phyloP scores from a whole-genome alignment of 2,113 vertebrate genomes.

The Pandion haliaetus region DNA sequence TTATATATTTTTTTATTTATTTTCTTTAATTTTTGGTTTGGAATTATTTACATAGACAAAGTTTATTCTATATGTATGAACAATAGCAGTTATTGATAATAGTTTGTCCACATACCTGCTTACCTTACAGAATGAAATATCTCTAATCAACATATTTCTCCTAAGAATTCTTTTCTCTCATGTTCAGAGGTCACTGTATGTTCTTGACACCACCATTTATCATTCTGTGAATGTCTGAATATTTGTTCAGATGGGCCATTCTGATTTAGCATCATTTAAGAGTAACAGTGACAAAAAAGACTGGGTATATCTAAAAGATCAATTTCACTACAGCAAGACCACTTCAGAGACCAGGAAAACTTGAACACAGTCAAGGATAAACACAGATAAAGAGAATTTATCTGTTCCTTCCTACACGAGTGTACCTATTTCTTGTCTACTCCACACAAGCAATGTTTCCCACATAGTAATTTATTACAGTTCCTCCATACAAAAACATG shows the following conservation, averaged over 20 bases:
- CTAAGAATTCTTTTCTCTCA: background rate
- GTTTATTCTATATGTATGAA: conserved; percentile 9
- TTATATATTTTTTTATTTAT: background rate
- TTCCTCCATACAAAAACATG: background rate
- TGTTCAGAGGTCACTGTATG: conserved; percentile 24
- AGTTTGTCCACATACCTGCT: conserved; percentile 10
- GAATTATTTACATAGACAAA: background rate
- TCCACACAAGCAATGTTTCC: background rate
- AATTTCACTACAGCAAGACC: background rate
- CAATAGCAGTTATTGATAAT: conserved; percentile 3
- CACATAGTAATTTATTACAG: background rate
- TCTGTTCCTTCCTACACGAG: background rate
- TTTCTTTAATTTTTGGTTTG: background rate
- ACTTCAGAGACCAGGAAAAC: background rate
- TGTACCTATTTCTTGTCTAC: background rate
- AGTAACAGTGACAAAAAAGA: background rate
- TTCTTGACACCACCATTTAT: conserved; percentile 54
- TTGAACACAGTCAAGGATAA: background rate
- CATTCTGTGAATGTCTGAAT: background rate
- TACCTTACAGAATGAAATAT: conserved; percentile 33
- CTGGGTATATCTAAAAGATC: background rate
- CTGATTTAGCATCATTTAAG: conserved; percentile 43
- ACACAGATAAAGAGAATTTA: background rate
- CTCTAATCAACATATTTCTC: conserved; percentile 46
- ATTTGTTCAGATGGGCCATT: conserved; percentile 24